Evolutionary conservation across 2,113 vertebrate genomes (phyloP), one percentile per base, ranked within the genome.

Genomic region (Anarrhichthys ocellatus): DNA sequence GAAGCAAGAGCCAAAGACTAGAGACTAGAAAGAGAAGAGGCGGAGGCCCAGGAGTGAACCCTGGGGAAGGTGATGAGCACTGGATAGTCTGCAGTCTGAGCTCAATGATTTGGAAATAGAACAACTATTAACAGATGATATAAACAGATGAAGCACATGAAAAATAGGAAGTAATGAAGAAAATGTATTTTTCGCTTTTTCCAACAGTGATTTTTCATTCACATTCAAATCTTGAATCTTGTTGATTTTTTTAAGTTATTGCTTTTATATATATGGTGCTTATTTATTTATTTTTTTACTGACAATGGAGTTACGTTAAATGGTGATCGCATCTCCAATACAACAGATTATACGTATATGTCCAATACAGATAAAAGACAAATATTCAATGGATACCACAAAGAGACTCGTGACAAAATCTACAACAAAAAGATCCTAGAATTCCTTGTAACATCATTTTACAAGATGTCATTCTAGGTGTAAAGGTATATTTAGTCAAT

Each of bases 11-110:
- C 54, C 50, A 67, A 63, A 58, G 20, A 86, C 29, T 22, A 18
- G 27, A 70, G 73, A 66, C 20, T 34, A 75, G 70, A 67, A 78
- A 56, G 69, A 63, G 13, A 87, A 84, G 34, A 61, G 5, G 6
- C 1, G 46, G 68, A 48, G 44, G 34, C 71, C 67, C 59, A 62
- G 48, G 0, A 58, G 42, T 68, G 27, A 66, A 67, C 82, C 84
- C 63, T 73, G 86, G 67, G 76, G 59, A 82, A 67, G 38, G 40
- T 22, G 20, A 18, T n/a, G 24, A 48, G n/a, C 29, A 18, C 14
- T 58, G 27, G 74, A 58, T 13, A 64, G 32, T 74, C 69, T 59
- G 58, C 36, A 54, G 29, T 22, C 40, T 2, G 32, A 32, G 10
- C 44, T 52, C 2, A 9, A 40, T 78, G 1, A 76, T 24, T 70